Percentiles rank a stretch among this genome's conserved stretches.
Conservation (phyloP, 2,797 vertebrate genomes). For the Coregonus sp. region DNA sequence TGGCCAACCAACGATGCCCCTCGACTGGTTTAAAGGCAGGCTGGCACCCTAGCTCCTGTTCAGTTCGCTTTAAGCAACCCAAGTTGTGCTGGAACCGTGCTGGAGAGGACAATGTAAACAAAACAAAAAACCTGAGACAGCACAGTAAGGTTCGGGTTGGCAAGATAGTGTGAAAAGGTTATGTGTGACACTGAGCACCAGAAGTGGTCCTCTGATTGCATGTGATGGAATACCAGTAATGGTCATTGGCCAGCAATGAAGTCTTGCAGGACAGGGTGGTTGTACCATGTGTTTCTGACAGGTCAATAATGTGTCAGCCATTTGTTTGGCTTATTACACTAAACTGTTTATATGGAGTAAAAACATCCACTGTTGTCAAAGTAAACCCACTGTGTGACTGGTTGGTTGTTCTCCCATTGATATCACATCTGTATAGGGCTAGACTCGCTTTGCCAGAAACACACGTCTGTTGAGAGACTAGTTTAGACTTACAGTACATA, state of each 20-base stretch:
- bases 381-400: background rate
- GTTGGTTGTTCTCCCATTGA: background rate
- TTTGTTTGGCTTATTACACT: background rate
- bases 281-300: slow-evolving; percentile 17
- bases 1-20: too few species aligned
- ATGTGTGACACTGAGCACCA: too few species aligned
- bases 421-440: background rate
- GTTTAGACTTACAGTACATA: background rate
- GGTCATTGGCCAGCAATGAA: background rate
- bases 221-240: background rate
- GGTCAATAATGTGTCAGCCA: background rate
- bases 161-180: too few species aligned
- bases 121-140: too few species aligned
- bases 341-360: slow-evolving; percentile 45
- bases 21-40: too few species aligned
- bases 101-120: too few species aligned
- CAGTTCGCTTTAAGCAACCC: too few species aligned
- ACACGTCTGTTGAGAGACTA: background rate
- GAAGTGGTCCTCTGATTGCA: too few species aligned
- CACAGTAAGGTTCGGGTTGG: too few species aligned
- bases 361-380: slow-evolving; percentile 15
- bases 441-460: background rate
- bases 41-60: too few species aligned
- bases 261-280: background rate
- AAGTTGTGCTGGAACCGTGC: too few species aligned